A percentile compares a stretch with the other conserved stretches of the same genome.
phyloP scores from a whole-genome alignment of 2,888 invertebrate genomes.

The Corbicula japonica region DNA sequence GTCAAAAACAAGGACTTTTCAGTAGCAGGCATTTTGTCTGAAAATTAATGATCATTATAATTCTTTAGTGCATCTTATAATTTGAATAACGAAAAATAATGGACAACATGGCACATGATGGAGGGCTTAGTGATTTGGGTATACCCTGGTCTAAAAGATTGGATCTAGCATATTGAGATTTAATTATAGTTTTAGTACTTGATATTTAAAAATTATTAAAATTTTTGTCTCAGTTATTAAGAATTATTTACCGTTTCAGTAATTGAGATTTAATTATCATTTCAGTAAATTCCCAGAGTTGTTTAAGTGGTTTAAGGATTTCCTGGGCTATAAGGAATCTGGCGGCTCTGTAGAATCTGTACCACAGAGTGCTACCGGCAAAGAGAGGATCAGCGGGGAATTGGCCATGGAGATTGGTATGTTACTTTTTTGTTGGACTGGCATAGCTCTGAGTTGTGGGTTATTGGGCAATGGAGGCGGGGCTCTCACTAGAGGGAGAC shows the following conservation, averaged over 20 bases:
- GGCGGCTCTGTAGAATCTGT: slow-evolving; percentile 87
- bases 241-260: not conserved
- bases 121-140: not conserved
- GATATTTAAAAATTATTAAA: not conserved
- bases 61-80: too few relatives aligned
- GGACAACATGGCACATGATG: not conserved
- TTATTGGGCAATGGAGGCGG: not conserved
- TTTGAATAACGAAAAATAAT: too few relatives aligned
- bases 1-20: too few relatives aligned
- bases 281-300: slow-evolving; percentile 92
- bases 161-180: too few relatives aligned
- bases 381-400: slow-evolving; percentile 92
- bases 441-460: not conserved
- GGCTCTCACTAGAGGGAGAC: not conserved
- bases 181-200: not conserved
- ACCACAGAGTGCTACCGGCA: slow-evolving; percentile 90
- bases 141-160: not conserved
- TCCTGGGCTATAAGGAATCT: slow-evolving; percentile 91
- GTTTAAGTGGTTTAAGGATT: slow-evolving; percentile 97
- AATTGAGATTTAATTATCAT: not conserved
- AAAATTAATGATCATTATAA: too few relatives aligned
- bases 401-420: slow-evolving; percentile 95
- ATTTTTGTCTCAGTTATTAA: not conserved
- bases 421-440: slow-evolving; percentile 56
- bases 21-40: too few relatives aligned